Evolutionary conservation across 2,797 vertebrate genomes (phyloP), one percentile per base, ranked within the genome.

Genomic region (Eulemur albifrons): DNA sequence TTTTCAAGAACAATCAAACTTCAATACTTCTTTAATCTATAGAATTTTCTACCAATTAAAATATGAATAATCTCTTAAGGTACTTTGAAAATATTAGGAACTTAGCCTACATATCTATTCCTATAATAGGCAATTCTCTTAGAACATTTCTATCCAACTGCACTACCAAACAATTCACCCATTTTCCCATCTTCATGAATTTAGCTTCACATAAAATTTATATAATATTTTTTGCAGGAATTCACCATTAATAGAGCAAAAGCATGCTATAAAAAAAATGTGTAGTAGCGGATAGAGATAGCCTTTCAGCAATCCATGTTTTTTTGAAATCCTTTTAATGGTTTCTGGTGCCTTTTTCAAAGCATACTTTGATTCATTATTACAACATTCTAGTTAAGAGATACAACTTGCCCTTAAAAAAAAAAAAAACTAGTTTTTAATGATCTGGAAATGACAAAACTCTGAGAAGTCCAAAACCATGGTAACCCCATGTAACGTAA

Each of bases 291-390:
- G n/a, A 75, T 4, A 92, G 30, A 90, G 9, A 65, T 10, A 88
- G 32, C 20, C 27, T 95, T 90, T 87, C 59, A 95, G 50, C 85
- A 84, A 86, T 32, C 30, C 4, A 35, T 57, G 57, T 94, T 77
- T 95, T 88, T 87, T 82, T 6, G 59, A 69, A 54, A 80, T 45
- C 12, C 57, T 43, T 79, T 82, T 61, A 84, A 72, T 87, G 57
- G 30, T 92, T 79, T 95, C 48, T 88, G 17, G 18, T 90, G 45
- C 7, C 52, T 76, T 93, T 86, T 93, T 73, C 79, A 88, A 83
- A 91, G 38, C 43, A 67, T 69, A 65, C 63, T 83, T 93, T 79
- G 67, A 93, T 69, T 95, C 82, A 93, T 70, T 80, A 87, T 88
- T 93, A 80, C n/a, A 76, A 63, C 9, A 83, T 59, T 5, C 20